Evolutionary conservation across 2,113 vertebrate species (phyloP), one percentile per base, ranked within the genome.

Genomic region (Nothobranchius furzeri): DNA sequence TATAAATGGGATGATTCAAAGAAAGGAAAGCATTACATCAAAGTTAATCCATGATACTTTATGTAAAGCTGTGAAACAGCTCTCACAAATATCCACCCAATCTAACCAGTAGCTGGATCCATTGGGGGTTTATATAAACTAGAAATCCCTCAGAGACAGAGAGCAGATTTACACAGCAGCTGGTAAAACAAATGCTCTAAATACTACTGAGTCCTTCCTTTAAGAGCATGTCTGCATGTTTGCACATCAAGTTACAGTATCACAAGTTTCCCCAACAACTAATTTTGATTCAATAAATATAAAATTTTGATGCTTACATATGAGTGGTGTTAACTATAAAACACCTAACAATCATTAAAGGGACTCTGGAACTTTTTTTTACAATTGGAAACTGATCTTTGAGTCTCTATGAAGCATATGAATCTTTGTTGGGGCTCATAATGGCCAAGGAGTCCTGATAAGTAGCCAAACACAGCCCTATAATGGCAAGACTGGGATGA

Each of bases 171-270:
- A 69, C 60, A 61, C 24, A 71, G 77, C 88, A 90, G 83, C 87
- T 89, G 90, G 80, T 77, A 68, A 69, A 87, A 87, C 87, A 83
- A 76, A 89, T 89, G 88, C 88, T 79, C 84, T 50, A 82, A 63
- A 89, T 86, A 79, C 79, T 81, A 6, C 76, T 40, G 54, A 70
- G 72, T 55, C 63, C 66, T 76, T 30, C 30, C 30, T 79, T 74
- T 68, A 84, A 73, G 75, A 60, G 60, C 62, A 58, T 10, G 1
- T 47, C 56, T 64, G 49, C 61, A 75, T 62, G n/a, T 12, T 36
- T 64, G 64, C 58, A 14, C 64, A 37, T 66, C 74, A 73, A 66
- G 54, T 79, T 67, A 73, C 68, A 71, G 24, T 59, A 64, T 75
- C 57, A 59, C 14, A 45, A 49, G n/a, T 65, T 51, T 48, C 30